Conservation (phyloP, 2,888 invertebrate species). For the Scaptomyza cyrtandrae region DNA sequence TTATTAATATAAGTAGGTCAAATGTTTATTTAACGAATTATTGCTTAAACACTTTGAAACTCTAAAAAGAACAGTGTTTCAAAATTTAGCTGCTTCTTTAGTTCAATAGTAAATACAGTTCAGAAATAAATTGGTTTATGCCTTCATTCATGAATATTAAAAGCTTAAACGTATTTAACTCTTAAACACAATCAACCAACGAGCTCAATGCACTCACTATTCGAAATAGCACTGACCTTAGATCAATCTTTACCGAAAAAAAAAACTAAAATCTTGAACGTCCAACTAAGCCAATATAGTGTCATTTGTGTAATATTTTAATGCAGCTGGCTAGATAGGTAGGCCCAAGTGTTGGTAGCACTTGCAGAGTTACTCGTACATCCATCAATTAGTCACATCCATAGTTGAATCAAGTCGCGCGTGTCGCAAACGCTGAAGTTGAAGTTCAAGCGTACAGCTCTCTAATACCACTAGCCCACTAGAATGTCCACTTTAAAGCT, state of each 20-base stretch:
- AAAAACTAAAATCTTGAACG: slow-evolving; percentile 31
- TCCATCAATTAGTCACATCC: slow-evolving; percentile 64
- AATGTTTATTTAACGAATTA: too few species aligned
- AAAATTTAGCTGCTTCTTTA: too few species aligned
- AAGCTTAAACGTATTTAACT: not conserved
- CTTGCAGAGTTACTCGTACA: slow-evolving; percentile 34
- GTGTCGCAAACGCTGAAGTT: slow-evolving; percentile 58
- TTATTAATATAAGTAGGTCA: too few species aligned
- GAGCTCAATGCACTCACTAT: not conserved
- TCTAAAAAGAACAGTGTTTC: too few species aligned
- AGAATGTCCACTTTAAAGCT: slow-evolving; percentile 76
- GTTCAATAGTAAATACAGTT: not conserved
- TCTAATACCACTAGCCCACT: slow-evolving; percentile 70
- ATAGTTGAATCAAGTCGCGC: slow-evolving; percentile 42
- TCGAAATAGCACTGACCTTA: not conserved
- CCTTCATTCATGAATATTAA: not conserved
- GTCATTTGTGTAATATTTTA: slow-evolving; percentile 54
- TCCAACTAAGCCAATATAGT: slow-evolving; percentile 44
- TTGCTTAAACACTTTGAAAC: too few species aligned
- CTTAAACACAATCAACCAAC: not conserved
- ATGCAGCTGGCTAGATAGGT: slow-evolving; percentile 22
- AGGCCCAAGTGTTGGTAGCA: slow-evolving; percentile 13
- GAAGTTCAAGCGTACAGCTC: slow-evolving; percentile 67
- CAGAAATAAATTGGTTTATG: not conserved
- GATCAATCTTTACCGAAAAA: slow-evolving; percentile 28